phyloP scores from a whole-genome alignment of 2,797 vertebrate genomes.

The Cheracebus regulus region DNA sequence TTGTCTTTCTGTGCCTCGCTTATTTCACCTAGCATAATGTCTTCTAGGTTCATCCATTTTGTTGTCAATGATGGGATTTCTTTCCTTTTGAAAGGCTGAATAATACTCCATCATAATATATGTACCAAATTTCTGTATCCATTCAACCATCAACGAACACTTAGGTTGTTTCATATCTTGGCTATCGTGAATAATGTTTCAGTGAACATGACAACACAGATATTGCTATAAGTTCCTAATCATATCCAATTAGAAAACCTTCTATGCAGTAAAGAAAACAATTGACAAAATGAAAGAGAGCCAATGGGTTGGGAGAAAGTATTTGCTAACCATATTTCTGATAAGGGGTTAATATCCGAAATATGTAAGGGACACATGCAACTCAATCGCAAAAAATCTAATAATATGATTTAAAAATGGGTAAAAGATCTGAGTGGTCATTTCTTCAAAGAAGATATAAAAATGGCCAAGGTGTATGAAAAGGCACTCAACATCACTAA shows the following conservation, averaged over 20 bases:
- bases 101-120: not conserved
- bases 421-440: not conserved
- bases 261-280: not conserved
- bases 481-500: not conserved
- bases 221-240: not conserved
- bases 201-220: not conserved
- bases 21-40: not conserved
- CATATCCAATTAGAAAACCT: not conserved
- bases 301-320: not conserved
- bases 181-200: not conserved
- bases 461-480: not conserved
- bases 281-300: not conserved
- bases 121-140: not conserved
- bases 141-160: not conserved
- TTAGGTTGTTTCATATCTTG: not conserved
- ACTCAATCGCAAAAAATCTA: not conserved
- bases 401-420: not conserved
- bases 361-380: not conserved
- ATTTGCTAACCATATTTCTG: not conserved
- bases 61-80: not conserved
- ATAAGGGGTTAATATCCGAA: not conserved
- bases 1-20: not conserved
- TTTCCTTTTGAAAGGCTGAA: not conserved
- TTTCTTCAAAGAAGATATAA: not conserved
- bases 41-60: not conserved